A percentile compares a stretch with the other conserved stretches of the same genome.
These are phyloP conservation scores for Dioctria linearis DNA, from an alignment of 2,888 invertebrate species.

Conservation along the genomic window DNA sequence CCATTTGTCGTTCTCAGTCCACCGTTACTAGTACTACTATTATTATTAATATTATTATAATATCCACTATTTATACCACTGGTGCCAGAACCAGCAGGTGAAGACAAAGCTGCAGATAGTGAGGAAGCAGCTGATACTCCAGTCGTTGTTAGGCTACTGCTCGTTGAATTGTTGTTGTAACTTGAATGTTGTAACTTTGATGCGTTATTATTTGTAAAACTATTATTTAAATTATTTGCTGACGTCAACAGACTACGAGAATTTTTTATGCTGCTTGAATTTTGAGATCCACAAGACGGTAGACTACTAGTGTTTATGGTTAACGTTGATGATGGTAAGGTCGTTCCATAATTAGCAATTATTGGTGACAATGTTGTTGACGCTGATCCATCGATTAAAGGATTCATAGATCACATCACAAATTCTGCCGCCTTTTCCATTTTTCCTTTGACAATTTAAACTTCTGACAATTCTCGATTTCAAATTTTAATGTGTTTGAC, in stretches of 20 bases:
- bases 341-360: slow-evolving; percentile 30
- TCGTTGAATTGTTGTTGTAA: slow-evolving; percentile 36
- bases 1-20: slow-evolving; percentile 52
- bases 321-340: slow-evolving; percentile 10
- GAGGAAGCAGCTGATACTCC: slow-evolving; percentile 62
- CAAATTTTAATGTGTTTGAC: too few species aligned
- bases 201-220: not conserved
- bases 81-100: slow-evolving; percentile 62
- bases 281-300: slow-evolving; percentile 36
- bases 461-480: too few species aligned
- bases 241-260: slow-evolving; percentile 2
- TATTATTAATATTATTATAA: slow-evolving; percentile 58
- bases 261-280: slow-evolving; percentile 36
- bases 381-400: slow-evolving; percentile 32
- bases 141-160: slow-evolving; percentile 17
- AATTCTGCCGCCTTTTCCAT: too few species aligned
- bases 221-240: slow-evolving; percentile 45
- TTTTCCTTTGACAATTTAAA: too few species aligned
- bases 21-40: slow-evolving; percentile 54
- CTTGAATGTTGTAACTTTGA: slow-evolving; percentile 39
- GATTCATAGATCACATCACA: slow-evolving; percentile 24
- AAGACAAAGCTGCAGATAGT: slow-evolving; percentile 66
- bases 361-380: slow-evolving; percentile 53
- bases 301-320: slow-evolving; percentile 28
- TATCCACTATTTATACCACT: slow-evolving; percentile 67